phyloP scores from a whole-genome alignment of 2,888 invertebrate genomes.

The Maniola hyperantus region DNA sequence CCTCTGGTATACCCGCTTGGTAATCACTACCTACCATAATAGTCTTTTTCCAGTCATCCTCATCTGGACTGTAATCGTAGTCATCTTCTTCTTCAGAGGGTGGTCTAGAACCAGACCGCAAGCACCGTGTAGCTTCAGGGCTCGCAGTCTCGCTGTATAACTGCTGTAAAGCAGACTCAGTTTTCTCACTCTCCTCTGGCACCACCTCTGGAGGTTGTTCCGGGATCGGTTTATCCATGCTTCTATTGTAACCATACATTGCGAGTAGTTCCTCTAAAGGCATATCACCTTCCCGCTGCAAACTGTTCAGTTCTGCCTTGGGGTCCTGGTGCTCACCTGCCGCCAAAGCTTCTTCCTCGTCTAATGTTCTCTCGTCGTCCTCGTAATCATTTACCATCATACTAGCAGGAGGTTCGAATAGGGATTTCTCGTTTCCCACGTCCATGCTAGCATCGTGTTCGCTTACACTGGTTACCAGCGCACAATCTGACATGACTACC shows the following conservation, averaged over 20 bases:
- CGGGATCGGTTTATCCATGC: conserved; percentile 67
- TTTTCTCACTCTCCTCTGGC: conserved; percentile 68
- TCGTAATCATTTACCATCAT: conserved; percentile 99
- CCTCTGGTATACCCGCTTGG: conserved; percentile 97
- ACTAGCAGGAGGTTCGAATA: conserved; percentile 96
- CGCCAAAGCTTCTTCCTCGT: conserved; percentile 98
- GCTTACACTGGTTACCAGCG: conserved; percentile 78
- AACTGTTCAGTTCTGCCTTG: conserved; percentile 92
- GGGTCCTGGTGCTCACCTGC: conserved; percentile 93
- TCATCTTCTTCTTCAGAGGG: conserved; percentile 93
- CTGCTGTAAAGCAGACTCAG: conserved; percentile 77
- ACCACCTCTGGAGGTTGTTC: conserved; percentile 63
- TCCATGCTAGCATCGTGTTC: conserved; percentile 82
- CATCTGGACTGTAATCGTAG: conserved; percentile 91
- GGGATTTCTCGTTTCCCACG: conserved; percentile 80
- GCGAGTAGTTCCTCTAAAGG: conserved; percentile 96
- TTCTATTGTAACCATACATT: conserved; percentile 90
- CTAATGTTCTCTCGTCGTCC: conserved; percentile 97
- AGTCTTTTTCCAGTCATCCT: conserved; percentile 95
- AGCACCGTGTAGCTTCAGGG: conserved; percentile 72
- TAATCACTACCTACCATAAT: conserved; percentile 98
- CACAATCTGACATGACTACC: conserved; percentile 82
- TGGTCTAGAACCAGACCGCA: conserved; percentile 86
- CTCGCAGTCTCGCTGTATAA: conserved; percentile 68
- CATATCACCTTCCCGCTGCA: conserved; percentile 98